These are phyloP conservation scores for Ceriagrion tenellum DNA, from an alignment of 2,888 invertebrate species.

Conservation along the genomic window DNA sequence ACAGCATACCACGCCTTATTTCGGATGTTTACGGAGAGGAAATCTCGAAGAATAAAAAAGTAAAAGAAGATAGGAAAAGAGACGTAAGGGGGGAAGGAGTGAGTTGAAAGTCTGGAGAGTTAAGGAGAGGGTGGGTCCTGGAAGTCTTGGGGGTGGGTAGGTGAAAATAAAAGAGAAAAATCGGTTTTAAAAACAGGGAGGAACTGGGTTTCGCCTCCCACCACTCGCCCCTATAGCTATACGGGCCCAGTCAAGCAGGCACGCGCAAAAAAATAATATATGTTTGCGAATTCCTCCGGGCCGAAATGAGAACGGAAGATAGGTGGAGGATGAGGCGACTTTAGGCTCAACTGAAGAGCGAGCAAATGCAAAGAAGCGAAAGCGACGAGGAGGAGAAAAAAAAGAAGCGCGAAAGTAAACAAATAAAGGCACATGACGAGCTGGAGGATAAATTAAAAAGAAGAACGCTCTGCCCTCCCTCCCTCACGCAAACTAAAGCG, in stretches of 20 bases:
- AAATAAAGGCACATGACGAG: background rate
- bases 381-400: background rate
- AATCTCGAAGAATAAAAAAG: background rate
- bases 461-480: background rate
- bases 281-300: conserved; percentile 55
- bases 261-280: background rate
- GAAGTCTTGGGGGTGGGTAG: background rate
- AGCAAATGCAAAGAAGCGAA: background rate
- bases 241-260: background rate
- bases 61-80: background rate
- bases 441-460: background rate
- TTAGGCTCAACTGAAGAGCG: background rate
- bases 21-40: conserved; percentile 53
- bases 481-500: background rate
- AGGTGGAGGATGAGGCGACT: background rate
- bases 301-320: background rate
- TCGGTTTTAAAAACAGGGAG: background rate
- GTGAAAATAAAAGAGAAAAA: background rate
- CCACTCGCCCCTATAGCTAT: background rate
- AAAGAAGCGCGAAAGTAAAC: background rate
- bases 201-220: background rate
- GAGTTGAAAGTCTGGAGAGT: background rate
- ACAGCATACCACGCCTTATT: background rate
- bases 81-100: background rate
- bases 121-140: background rate